A percentile compares a stretch with the other conserved stretches of the same genome.
phyloP scores from a whole-genome alignment of 2,888 invertebrate species.

The Agrotis puta region DNA sequence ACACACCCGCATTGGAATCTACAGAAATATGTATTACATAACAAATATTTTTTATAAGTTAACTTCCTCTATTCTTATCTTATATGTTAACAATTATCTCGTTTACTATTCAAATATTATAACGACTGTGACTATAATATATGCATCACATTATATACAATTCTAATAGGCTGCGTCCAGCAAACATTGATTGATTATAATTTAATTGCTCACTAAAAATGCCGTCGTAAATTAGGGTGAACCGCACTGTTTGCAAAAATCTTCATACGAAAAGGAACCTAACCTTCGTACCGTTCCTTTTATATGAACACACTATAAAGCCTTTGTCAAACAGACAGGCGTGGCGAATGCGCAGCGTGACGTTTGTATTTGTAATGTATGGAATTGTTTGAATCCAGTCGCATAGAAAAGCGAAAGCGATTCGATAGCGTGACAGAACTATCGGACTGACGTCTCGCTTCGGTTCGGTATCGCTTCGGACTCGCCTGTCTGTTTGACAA shows the following conservation, averaged over 20 bases:
- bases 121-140: constrained; percentile 46
- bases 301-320: no score
- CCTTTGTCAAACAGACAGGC: no score
- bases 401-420: no score
- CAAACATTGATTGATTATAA: constrained; percentile 64
- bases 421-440: no score
- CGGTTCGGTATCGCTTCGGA: no score
- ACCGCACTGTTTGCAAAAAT: not conserved
- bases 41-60: constrained; percentile 35
- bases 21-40: constrained; percentile 5
- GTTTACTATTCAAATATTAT: constrained; percentile 36
- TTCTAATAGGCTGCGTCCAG: constrained; percentile 55
- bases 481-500: no score
- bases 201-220: constrained; percentile 60
- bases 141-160: constrained; percentile 60
- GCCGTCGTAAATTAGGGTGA: not conserved
- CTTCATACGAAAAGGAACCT: not conserved
- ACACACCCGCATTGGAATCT: constrained; percentile 10
- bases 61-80: constrained; percentile 57
- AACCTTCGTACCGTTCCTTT: not conserved
- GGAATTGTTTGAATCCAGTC: no score
- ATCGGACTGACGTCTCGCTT: no score
- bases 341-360: no score
- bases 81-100: constrained; percentile 40
- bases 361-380: no score